These are phyloP conservation scores for Kryphioiulus occultus DNA, from an alignment of 2,888 invertebrate species.

Conservation along the genomic window DNA sequence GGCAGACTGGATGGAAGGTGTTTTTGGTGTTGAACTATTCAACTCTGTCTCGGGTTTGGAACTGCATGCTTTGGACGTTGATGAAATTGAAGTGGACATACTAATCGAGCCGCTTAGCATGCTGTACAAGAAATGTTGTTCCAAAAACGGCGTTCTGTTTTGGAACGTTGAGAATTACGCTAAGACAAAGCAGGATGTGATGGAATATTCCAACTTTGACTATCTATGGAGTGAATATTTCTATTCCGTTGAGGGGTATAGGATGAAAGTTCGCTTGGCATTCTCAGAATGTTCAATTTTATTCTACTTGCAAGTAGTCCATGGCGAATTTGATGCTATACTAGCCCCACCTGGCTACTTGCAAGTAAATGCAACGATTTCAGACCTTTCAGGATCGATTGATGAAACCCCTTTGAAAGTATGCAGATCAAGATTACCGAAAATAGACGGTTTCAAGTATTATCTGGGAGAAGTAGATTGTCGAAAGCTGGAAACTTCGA, in stretches of 20 bases:
- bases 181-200: not conserved
- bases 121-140: not conserved
- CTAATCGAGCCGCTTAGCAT: not conserved
- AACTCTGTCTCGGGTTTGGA: not conserved
- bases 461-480: not conserved
- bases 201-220: not conserved
- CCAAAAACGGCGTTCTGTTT: not conserved
- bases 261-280: not conserved
- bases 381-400: not conserved
- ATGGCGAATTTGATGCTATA: not conserved
- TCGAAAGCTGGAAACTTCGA: not conserved
- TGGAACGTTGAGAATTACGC: slow-evolving; percentile 32
- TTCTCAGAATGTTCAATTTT: not conserved
- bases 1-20: not conserved
- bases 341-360: not conserved
- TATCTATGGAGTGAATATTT: slow-evolving; percentile 14
- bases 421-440: not conserved
- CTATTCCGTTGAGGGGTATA: not conserved
- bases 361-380: not conserved
- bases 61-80: not conserved
- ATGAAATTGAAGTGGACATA: not conserved
- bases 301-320: not conserved
- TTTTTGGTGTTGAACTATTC: not conserved
- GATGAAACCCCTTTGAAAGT: not conserved
- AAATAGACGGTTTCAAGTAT: not conserved